Conservation (phyloP, 2,113 vertebrate genomes). For the Cyphomyrus plagiostoma region DNA sequence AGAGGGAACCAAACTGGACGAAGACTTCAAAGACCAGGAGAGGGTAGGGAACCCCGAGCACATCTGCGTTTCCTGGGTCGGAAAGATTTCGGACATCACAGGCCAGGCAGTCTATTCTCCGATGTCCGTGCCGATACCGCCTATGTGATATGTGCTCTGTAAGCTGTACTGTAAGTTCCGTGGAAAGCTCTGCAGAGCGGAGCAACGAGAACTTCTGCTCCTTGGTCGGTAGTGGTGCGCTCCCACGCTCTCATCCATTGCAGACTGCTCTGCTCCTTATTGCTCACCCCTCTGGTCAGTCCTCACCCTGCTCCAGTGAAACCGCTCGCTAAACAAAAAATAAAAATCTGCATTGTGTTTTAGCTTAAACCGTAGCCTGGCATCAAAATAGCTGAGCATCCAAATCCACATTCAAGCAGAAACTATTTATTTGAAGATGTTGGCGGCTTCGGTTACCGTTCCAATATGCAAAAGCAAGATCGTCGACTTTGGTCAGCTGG, state of each 20-base stretch:
- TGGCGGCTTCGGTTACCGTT: no score
- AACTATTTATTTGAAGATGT: background rate
- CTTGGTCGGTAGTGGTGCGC: no score
- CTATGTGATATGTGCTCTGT: background rate
- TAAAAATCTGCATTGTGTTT: background rate
- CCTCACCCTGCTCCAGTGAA: background rate
- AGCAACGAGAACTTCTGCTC: background rate
- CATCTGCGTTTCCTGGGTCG: background rate
- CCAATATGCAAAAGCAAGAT: background rate
- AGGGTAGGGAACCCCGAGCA: slow-evolving; percentile 57
- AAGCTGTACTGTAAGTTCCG: no score
- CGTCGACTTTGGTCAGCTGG: background rate
- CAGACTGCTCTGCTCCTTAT: background rate
- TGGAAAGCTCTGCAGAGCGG: no score
- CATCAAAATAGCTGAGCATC: background rate
- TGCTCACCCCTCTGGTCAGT: background rate
- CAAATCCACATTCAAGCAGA: background rate
- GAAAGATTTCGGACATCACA: background rate
- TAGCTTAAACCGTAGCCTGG: background rate
- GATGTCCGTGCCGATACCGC: background rate
- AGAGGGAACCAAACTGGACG: slow-evolving; percentile 93
- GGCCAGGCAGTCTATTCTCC: background rate
- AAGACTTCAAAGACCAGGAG: slow-evolving; percentile 94
- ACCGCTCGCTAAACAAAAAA: background rate
- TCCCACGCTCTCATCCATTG: background rate